Evolutionary conservation across 2,797 vertebrate genomes (phyloP).

Genomic region (Neoniphon sammara): DNA sequence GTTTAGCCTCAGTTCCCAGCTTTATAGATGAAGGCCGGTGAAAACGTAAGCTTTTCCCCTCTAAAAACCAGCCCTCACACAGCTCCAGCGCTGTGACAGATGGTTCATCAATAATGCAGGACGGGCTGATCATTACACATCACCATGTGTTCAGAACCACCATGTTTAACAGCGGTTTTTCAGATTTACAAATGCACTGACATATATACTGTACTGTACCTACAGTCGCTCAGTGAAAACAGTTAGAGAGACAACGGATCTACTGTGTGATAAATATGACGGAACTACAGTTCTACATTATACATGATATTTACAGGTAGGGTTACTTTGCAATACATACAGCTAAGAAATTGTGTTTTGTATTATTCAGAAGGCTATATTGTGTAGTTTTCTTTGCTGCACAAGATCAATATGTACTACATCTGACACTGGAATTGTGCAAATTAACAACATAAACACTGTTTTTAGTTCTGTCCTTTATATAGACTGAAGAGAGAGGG

Average conservation of each 20-base stretch:
- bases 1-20: constrained; percentile 26
- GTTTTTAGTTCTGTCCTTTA: constrained; percentile 34
- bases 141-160: constrained; percentile 68
- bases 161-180: constrained; percentile 65
- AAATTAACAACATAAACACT: constrained; percentile 56
- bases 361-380: constrained; percentile 41
- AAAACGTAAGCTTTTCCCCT: constrained; percentile 28
- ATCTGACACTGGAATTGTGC: constrained; percentile 31
- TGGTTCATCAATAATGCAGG: constrained; percentile 81
- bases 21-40: constrained; percentile 28
- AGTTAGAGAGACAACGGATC: too few relatives aligned
- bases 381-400: constrained; percentile 16
- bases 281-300: too few relatives aligned
- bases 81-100: constrained; percentile 67
- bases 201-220: constrained; percentile 50
- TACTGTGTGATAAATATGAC: too few relatives aligned
- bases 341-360: background rate
- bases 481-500: constrained; percentile 28
- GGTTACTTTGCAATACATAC: too few relatives aligned
- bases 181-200: constrained; percentile 64
- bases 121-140: constrained; percentile 70
- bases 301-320: too few relatives aligned
- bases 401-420: constrained; percentile 51
- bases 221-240: constrained; percentile 12
- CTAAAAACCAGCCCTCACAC: constrained; percentile 44